Conservation (phyloP, 2,113 vertebrate genomes). For the Hippocampus guttulatus region DNA sequence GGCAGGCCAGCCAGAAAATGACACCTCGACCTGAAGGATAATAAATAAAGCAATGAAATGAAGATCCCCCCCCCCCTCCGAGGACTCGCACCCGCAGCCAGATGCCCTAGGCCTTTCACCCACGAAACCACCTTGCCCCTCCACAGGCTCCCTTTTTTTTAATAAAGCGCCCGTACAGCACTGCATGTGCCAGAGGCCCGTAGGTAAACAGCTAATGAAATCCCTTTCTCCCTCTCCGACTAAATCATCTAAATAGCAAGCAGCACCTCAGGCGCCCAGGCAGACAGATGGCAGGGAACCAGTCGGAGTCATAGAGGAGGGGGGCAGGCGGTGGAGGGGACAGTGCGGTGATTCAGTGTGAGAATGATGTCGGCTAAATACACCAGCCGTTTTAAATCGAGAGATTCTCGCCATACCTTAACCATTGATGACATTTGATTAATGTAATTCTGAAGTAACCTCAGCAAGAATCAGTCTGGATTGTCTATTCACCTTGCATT, state of each 20-base stretch:
- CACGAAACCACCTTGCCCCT: conserved; percentile 17
- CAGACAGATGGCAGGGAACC: conserved; percentile 59
- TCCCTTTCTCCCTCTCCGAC: conserved; percentile 63
- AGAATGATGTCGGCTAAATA: background rate
- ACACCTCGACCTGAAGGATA: conserved; percentile 16
- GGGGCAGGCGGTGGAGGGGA: background rate
- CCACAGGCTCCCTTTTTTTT: conserved; percentile 37
- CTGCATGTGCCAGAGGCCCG: conserved; percentile 59
- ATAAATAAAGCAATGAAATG: conserved; percentile 21
- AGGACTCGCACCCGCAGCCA: conserved; percentile 35
- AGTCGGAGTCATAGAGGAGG: conserved; percentile 11
- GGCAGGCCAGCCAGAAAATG: conserved; percentile 18
- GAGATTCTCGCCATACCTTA: conserved; percentile 15
- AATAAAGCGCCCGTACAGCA: conserved; percentile 60
- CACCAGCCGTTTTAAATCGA: conserved; percentile 17
- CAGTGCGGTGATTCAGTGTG: background rate
- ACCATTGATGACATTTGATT: conserved; percentile 26
- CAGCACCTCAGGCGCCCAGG: conserved; percentile 61
- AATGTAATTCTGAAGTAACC: conserved; percentile 18
- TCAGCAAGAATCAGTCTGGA: background rate
- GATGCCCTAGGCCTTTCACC: conserved; percentile 40
- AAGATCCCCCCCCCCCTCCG: background rate
- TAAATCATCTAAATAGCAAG: conserved; percentile 74
- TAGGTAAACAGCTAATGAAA: conserved; percentile 74
- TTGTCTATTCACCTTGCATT: background rate